Percentiles rank a stretch among this genome's conserved stretches.
Conservation (phyloP, 2,888 invertebrate genomes). For the Conchocele bisecta region DNA sequence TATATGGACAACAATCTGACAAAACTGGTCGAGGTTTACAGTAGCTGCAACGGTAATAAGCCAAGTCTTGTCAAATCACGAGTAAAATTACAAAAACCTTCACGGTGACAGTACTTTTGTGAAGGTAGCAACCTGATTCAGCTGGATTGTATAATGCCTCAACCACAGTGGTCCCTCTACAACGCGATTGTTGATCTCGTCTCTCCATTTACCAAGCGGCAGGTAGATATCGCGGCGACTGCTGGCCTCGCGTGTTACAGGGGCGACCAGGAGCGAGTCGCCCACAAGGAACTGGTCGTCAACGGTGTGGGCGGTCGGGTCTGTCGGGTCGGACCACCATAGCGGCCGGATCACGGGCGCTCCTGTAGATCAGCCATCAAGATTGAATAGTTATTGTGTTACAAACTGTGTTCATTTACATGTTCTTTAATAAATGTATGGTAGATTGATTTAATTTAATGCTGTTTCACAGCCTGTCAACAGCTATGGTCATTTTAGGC, state of each 20-base stretch:
- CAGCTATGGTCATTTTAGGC: too few species aligned
- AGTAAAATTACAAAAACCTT: too few species aligned
- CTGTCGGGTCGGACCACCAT: constrained; percentile 93
- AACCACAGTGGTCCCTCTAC: constrained; percentile 60
- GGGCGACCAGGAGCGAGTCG: constrained; percentile 74
- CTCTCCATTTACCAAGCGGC: constrained; percentile 65
- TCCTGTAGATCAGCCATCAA: constrained; percentile 49
- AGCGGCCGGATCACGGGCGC: constrained; percentile 95
- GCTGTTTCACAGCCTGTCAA: too few species aligned
- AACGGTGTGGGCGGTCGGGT: constrained; percentile 89
- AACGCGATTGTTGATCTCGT: constrained; percentile 41
- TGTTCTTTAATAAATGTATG: not conserved
- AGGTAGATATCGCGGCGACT: constrained; percentile 69
- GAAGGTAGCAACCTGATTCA: constrained; percentile 59
- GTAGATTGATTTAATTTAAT: too few species aligned
- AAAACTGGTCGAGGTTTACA: too few species aligned
- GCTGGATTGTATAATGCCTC: constrained; percentile 50
- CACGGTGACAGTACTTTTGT: too few species aligned
- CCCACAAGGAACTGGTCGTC: constrained; percentile 86
- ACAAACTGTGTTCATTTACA: not conserved
- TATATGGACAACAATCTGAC: too few species aligned
- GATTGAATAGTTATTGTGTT: not conserved
- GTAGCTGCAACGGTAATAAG: too few species aligned
- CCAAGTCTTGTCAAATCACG: too few species aligned
- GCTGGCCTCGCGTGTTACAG: constrained; percentile 68